A percentile compares a stretch with the other conserved stretches of the same genome.
phyloP scores from a whole-genome alignment of 2,113 vertebrate genomes.

The Psittacara wagleri region DNA sequence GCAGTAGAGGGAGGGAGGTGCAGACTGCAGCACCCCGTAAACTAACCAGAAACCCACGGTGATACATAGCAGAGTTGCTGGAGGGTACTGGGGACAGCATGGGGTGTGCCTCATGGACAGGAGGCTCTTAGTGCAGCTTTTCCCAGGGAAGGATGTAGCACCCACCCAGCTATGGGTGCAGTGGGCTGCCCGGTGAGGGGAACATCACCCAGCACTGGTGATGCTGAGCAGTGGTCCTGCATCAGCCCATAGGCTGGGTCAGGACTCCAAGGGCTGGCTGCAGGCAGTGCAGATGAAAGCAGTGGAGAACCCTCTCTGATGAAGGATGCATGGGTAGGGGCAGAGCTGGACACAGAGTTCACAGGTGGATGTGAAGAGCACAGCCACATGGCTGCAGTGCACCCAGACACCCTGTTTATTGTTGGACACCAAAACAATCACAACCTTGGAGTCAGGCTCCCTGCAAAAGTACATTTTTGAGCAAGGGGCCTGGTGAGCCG shows the following conservation, averaged over 20 bases:
- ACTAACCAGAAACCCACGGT: neutral
- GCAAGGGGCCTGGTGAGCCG: neutral
- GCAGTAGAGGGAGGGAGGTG: neutral
- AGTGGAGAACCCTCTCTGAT: neutral
- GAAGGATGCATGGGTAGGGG: no score
- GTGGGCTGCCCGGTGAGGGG: neutral
- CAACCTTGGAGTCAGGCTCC: neutral
- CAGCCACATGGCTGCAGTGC: neutral
- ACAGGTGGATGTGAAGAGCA: fast-evolving
- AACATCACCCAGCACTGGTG: neutral
- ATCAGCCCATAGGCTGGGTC: fast-evolving
- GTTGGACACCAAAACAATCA: neutral
- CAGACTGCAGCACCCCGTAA: neutral
- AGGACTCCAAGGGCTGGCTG: neutral
- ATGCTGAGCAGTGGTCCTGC: neutral
- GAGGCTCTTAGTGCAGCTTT: neutral
- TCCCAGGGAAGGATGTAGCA: neutral
- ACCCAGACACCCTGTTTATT: conserved; percentile 14
- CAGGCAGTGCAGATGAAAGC: neutral
- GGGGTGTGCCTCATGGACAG: neutral
- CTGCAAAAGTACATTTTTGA: conserved; percentile 37
- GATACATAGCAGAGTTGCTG: fast-evolving
- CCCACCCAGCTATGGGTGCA: neutral
- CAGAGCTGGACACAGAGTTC: fast-evolving
- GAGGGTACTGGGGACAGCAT: neutral